Percentiles rank a stretch among this genome's conserved stretches.
Evolutionary conservation across 2,888 invertebrate species (phyloP).

Genomic region (Eupithecia pulchellata): DNA sequence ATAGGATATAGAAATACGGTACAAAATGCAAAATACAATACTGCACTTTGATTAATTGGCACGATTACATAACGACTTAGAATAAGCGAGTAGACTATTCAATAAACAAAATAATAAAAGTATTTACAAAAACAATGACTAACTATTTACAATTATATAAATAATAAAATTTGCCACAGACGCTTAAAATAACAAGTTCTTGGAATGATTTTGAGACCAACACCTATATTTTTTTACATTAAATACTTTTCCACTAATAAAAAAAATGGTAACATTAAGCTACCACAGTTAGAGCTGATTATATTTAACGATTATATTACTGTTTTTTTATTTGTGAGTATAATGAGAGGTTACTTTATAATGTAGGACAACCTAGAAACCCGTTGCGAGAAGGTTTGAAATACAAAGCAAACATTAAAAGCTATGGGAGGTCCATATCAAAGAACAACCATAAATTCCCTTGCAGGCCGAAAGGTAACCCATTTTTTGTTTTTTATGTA

Average conservation of each 20-base stretch:
- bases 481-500: too few relatives aligned
- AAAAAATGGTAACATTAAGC: neutral
- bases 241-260: neutral
- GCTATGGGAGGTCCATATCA: neutral
- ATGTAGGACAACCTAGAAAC: neutral
- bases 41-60: slow-evolving; percentile 26
- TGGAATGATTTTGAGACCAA: slow-evolving; percentile 14
- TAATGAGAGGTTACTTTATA: too few relatives aligned
- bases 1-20: slow-evolving; percentile 44
- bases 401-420: neutral
- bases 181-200: neutral
- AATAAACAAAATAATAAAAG: slow-evolving; percentile 39
- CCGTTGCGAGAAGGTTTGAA: neutral
- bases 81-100: slow-evolving; percentile 41
- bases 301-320: neutral
- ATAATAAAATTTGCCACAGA: slow-evolving; percentile 28
- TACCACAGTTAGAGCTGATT: neutral
- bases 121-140: slow-evolving; percentile 42
- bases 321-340: too few relatives aligned
- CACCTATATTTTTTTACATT: neutral
- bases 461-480: neutral
- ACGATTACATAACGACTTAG: slow-evolving; percentile 36
- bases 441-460: neutral
- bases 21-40: slow-evolving; percentile 32
- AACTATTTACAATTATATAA: slow-evolving; percentile 41